Conservation (phyloP, 2,888 invertebrate genomes). For the Coleophora deauratella region DNA sequence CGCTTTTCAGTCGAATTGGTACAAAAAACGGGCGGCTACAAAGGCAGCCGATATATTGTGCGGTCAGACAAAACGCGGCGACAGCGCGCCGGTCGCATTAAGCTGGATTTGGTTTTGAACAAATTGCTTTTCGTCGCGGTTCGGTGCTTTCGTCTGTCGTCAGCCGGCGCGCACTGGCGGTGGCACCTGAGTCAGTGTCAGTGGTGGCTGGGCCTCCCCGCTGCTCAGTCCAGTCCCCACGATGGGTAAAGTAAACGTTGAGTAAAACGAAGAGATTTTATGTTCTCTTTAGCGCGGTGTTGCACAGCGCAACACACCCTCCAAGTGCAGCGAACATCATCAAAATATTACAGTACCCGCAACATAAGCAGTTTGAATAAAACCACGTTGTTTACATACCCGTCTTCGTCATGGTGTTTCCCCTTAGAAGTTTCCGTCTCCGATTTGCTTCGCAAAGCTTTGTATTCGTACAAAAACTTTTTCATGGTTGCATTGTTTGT, state of each 20-base stretch:
- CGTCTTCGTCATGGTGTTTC: conserved; percentile 10
- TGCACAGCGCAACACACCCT: conserved; percentile 15
- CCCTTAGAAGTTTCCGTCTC: conserved; percentile 32
- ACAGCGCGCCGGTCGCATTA: conserved; percentile 66
- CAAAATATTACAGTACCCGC: too few species aligned
- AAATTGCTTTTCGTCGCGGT: conserved; percentile 73
- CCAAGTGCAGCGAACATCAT: background rate
- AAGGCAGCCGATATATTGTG: conserved; percentile 69
- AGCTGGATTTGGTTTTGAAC: conserved; percentile 70
- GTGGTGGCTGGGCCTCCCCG: conserved; percentile 17
- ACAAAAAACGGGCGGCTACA: conserved; percentile 66
- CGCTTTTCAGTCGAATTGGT: conserved; percentile 45
- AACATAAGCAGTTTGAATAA: background rate
- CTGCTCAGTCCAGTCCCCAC: too few species aligned
- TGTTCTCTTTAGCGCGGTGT: too few species aligned
- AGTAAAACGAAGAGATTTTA: too few species aligned
- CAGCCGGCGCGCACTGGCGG: conserved; percentile 17
- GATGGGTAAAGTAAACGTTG: too few species aligned
- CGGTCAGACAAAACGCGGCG: conserved; percentile 72
- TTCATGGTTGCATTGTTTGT: conserved; percentile 33
- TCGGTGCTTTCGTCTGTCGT: conserved; percentile 61
- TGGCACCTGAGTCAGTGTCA: conserved; percentile 12
- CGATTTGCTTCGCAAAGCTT: conserved; percentile 39
- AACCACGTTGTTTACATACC: conserved; percentile 32
- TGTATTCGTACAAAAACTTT: conserved; percentile 61